These are phyloP conservation scores for Ardeotis arabs DNA, from an alignment of 2,113 vertebrate species.

Conservation along the genomic window DNA sequence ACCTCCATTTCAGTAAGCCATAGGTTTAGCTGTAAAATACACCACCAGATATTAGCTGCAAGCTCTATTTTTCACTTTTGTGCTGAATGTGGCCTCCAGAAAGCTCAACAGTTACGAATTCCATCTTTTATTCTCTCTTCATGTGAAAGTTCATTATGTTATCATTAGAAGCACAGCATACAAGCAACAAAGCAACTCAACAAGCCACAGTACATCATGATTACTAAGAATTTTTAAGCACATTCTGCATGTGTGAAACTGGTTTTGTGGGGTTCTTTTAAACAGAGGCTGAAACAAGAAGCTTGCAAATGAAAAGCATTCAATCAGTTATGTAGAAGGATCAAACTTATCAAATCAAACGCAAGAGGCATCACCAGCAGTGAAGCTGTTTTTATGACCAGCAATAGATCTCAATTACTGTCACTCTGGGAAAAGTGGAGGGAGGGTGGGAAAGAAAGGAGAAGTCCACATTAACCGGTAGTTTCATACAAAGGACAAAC, in stretches of 20 bases:
- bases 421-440: slow-evolving; percentile 2
- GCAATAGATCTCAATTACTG: background rate
- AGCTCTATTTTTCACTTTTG: background rate
- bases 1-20: background rate
- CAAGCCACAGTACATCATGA: background rate
- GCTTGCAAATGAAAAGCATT: background rate
- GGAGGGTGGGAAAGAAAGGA: slow-evolving; percentile 54
- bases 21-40: background rate
- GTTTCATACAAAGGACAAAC: slow-evolving; percentile 38
- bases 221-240: background rate
- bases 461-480: background rate
- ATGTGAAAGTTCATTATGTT: background rate
- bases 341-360: background rate
- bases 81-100: background rate
- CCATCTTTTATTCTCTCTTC: background rate
- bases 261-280: background rate
- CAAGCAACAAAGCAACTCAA: background rate
- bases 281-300: background rate
- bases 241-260: background rate
- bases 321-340: background rate
- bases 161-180: background rate
- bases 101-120: background rate
- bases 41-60: background rate
- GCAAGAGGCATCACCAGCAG: background rate
- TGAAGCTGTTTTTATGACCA: background rate